Evolutionary conservation across 2,113 vertebrate species (phyloP).

Genomic region (Panthera uncia): DNA sequence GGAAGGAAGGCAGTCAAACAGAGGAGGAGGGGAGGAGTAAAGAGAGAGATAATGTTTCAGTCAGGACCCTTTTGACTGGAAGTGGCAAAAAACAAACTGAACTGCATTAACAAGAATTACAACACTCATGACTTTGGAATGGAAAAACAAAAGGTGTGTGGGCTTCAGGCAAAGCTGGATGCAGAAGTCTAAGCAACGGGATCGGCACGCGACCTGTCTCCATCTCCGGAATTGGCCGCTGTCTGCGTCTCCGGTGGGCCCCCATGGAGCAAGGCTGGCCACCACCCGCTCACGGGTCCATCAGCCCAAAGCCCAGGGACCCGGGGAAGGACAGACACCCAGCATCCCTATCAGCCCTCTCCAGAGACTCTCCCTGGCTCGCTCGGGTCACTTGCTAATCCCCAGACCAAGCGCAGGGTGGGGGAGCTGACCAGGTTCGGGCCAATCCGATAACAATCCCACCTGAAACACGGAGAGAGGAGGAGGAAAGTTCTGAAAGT

Average conservation of each 20-base stretch:
- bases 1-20: rapidly evolving
- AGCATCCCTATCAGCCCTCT: rapidly evolving
- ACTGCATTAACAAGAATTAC: not conserved
- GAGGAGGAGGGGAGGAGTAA: not conserved
- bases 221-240: rapidly evolving
- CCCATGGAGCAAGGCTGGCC: not conserved
- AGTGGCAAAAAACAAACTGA: not conserved
- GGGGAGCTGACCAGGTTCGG: not conserved
- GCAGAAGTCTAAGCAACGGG: rapidly evolving
- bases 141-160: no score
- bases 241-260: rapidly evolving
- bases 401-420: not conserved
- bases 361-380: not conserved
- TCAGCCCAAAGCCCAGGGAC: not conserved
- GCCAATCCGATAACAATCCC: not conserved
- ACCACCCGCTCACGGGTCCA: rapidly evolving
- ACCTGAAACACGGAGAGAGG: no score
- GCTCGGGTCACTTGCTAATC: not conserved
- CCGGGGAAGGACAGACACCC: not conserved
- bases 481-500: not conserved
- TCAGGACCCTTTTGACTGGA: not conserved
- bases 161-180: not conserved
- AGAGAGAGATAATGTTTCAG: not conserved
- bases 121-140: not conserved
- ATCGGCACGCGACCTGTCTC: rapidly evolving